Evolutionary conservation across 2,888 invertebrate species (phyloP).

Genomic region (Cerastoderma edule): DNA sequence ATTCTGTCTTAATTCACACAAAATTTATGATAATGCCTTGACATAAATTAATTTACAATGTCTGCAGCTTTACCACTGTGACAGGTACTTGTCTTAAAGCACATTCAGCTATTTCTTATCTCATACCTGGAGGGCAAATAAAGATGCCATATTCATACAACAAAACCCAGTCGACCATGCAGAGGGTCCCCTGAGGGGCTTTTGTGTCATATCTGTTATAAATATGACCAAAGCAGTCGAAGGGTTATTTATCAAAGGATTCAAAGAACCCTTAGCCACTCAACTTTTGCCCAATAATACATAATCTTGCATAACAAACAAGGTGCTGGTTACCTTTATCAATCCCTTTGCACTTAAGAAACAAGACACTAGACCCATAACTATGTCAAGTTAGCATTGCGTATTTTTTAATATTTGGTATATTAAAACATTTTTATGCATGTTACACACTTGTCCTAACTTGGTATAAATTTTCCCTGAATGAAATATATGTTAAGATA

Average conservation of each 20-base stretch:
- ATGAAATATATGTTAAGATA: no score
- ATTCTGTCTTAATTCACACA: slow-evolving; percentile 4
- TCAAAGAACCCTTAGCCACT: no score
- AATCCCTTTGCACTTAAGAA: no score
- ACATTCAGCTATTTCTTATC: not conserved
- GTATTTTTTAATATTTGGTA: no score
- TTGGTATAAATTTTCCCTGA: no score
- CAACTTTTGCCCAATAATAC: no score
- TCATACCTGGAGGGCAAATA: not conserved
- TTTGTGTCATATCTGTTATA: slow-evolving; percentile 9
- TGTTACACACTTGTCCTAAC: no score
- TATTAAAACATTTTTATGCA: no score
- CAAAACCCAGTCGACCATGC: slow-evolving; percentile 20
- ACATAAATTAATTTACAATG: slow-evolving; percentile 14
- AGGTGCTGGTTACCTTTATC: no score
- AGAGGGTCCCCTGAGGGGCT: not conserved
- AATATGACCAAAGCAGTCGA: not conserved
- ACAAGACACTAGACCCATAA: no score
- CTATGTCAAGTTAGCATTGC: no score
- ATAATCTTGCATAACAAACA: no score
- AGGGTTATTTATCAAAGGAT: not conserved
- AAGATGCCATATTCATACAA: slow-evolving; percentile 10
- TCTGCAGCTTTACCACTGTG: slow-evolving; percentile 9
- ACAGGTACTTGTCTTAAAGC: slow-evolving; percentile 1
- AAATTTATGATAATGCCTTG: slow-evolving; percentile 6